Evolutionary conservation across 2,888 invertebrate species (phyloP), one percentile per base, ranked within the genome.

Genomic region (Diarsia mendica): DNA sequence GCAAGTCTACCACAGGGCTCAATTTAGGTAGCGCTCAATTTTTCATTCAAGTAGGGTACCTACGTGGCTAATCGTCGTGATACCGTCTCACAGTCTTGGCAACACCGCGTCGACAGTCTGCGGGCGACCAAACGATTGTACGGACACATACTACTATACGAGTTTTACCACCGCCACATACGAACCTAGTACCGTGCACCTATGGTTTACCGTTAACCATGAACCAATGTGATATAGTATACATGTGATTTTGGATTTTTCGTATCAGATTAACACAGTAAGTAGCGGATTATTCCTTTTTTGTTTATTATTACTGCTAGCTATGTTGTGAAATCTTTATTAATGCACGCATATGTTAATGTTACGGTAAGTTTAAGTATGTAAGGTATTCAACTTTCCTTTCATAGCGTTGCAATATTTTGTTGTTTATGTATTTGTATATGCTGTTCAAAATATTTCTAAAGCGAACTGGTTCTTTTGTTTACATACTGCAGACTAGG

Each of bases 141-240:
- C 80, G 72, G 66, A 76, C 88, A 81, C 70, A 83, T 82, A 74
- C n/a, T 61, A 51, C 46, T 61, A 53, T 53, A 53, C 68, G 80
- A 60, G 60, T 33, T 10, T 33, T 72, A 79, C 78, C 73, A 81
- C 76, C 75, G 79, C 78, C 75, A 81, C 79, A 78, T 77, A 86
- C 69, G 75, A 76, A 33, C 49, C 15, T 71, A 80, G 77, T 69
- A 77, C 74, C 65, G 72, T 71, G 77, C 72, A 79, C 49, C 71
- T 72, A 72, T 58, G 58, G 55, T 83, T 80, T 85, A 85, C 88
- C 88, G 88, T 85, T 88, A 88, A 49, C 72, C 58, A 72, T 82
- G 72, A 55, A 80, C 66, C 49, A 58, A 65, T 74, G 78, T 83
- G 86, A 82, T 79, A 66, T 61, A 63, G 44, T 28, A 68, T 44